Conservation (phyloP, 2,888 invertebrate genomes). For the Eudemis profundana region DNA sequence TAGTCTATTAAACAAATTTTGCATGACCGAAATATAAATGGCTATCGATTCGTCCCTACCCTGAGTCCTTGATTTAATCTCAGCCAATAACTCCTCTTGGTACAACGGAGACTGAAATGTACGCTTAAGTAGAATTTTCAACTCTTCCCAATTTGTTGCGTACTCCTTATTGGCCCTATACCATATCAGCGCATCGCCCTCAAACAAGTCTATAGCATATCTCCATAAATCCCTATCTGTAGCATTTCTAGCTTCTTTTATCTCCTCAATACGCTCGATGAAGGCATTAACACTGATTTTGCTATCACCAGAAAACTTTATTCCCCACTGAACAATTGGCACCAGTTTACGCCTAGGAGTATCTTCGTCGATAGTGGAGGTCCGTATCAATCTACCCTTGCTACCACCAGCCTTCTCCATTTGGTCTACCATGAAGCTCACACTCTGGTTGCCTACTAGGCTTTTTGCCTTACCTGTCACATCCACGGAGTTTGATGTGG, state of each 20-base stretch:
- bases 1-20: slow-evolving; percentile 36
- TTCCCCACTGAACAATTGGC: slow-evolving; percentile 1
- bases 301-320: slow-evolving; percentile 4
- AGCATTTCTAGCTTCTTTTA: slow-evolving; percentile 8
- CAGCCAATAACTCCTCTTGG: slow-evolving; percentile 22
- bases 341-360: slow-evolving; percentile 1
- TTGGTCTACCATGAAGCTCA: too few relatives aligned
- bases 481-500: too few relatives aligned
- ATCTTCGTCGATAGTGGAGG: neutral
- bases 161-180: slow-evolving; percentile 35
- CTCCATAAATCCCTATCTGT: neutral
- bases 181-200: slow-evolving; percentile 41
- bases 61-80: slow-evolving; percentile 33
- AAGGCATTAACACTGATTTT: slow-evolving; percentile 15
- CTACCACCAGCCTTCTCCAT: too few relatives aligned
- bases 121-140: neutral
- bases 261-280: neutral
- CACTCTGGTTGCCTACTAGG: too few relatives aligned
- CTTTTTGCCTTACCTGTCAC: too few relatives aligned
- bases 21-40: slow-evolving; percentile 33
- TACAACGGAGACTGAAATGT: slow-evolving; percentile 16
- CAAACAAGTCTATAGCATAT: slow-evolving; percentile 43
- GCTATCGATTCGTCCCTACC: slow-evolving; percentile 11
- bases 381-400: too few relatives aligned
- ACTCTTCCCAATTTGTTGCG: neutral